Base-by-base conservation (phyloP, 2,888 invertebrate species). In the Luffia ferchaultella region DNA sequence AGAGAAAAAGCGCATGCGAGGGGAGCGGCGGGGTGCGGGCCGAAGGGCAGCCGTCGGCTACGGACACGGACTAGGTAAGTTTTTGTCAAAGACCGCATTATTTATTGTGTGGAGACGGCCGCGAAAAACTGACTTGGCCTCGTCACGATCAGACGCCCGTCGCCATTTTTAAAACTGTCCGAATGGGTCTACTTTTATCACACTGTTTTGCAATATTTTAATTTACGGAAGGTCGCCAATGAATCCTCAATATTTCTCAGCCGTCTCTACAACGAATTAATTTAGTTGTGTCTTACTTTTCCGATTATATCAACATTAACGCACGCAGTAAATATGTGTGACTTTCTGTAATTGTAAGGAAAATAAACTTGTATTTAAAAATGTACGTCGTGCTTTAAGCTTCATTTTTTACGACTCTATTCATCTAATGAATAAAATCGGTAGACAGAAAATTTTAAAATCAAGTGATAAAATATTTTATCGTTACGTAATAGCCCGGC, bases 61-160 rank as follows among this genome's bases (percentile, higher is more conserved):
- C 79, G 72, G 66, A 76, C 19, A 78, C 82, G 67, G 80, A 76
- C 78, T 83, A 82, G 83, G 83, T 83, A 59, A 83, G 83, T 83
- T 83, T 83, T 83, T 83, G 77, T 79, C 83, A 83, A 79, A 80
- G 79, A 71, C 74, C 71, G 70, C 78, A 80, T 83, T 83, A 82
- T 83, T 82, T 83, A 83, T 83, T 78, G 76, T 73, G 78, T 71
- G 78, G 82, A 82, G 83, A 83, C 82, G 69, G 76, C 76, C 71
- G 82, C 82, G 83, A 83, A 83, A 83, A 83, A 83, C 75, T 76
- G 63, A 78, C 75, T 73, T 68, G 70, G 69, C 63, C 52, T 51
- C 65, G 71, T 76, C 78, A 78, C 73, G 68, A 69, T 67, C 61
- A 68, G 65, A 63, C 58, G 59, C 63, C 64, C 68, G 72, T 70